These are phyloP conservation scores for Actenoides hombroni DNA, from an alignment of 2,113 vertebrate species.

Conservation along the genomic window DNA sequence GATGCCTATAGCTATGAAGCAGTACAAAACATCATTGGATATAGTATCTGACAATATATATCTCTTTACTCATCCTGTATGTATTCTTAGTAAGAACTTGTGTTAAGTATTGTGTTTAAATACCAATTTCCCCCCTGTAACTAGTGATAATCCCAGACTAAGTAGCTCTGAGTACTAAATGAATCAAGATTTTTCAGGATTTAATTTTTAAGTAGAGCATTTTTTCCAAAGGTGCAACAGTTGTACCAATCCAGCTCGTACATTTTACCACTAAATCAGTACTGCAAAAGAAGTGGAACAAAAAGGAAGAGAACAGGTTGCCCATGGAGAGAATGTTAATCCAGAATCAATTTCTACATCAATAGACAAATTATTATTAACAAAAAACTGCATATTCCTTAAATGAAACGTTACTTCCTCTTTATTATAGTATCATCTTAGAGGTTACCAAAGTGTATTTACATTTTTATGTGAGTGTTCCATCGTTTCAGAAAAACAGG, in stretches of 20 bases:
- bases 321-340: fast-evolving
- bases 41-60: not conserved
- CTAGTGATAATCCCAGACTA: not conserved
- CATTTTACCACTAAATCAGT: not conserved
- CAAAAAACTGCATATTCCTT: not conserved
- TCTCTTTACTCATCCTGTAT: not conserved
- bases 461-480: not conserved
- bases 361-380: not conserved
- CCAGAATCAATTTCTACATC: not conserved
- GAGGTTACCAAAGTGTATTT: not conserved
- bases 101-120: not conserved
- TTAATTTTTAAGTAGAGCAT: not conserved
- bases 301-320: not conserved
- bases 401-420: not conserved
- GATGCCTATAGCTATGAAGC: not conserved
- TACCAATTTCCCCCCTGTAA: not conserved
- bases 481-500: not conserved
- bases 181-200: not conserved
- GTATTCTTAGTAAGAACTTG: not conserved
- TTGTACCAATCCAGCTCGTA: not conserved
- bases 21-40: not conserved
- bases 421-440: not conserved
- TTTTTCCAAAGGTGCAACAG: not conserved
- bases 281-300: not conserved
- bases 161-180: not conserved